These are phyloP conservation scores for Drosophila gunungcola DNA, from an alignment of 1,140 invertebrate genomes.

Conservation along the genomic window DNA sequence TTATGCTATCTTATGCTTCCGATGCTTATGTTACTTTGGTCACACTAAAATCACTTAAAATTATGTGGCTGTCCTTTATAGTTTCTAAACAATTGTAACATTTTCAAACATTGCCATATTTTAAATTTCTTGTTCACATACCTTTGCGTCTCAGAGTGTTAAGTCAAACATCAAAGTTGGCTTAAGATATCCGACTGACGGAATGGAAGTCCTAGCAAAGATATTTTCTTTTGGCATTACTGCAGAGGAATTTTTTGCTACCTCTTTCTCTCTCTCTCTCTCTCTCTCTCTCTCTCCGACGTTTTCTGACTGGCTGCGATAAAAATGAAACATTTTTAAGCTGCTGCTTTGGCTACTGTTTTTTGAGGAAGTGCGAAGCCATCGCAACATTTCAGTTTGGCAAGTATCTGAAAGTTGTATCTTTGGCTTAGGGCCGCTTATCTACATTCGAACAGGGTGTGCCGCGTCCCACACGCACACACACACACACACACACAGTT, in stretches of 20 bases:
- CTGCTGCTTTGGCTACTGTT: slow-evolving; percentile 15
- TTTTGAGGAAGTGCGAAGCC: slow-evolving; percentile 41
- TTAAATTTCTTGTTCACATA: not conserved
- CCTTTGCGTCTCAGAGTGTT: not conserved
- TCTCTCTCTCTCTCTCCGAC: not conserved
- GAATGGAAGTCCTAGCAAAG: slow-evolving; percentile 13
- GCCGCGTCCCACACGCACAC: not conserved
- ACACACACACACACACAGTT: not conserved
- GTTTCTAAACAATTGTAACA: not conserved
- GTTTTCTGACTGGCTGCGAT: slow-evolving; percentile 23
- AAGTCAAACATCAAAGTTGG: slow-evolving; percentile 36
- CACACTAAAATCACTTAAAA: not conserved
- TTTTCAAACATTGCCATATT: slow-evolving; percentile 7
- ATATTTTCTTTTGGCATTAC: slow-evolving; percentile 20
- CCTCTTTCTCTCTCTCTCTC: slow-evolving; percentile 1
- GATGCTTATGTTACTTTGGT: not conserved
- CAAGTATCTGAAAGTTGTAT: slow-evolving; percentile 55
- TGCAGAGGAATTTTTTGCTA: slow-evolving; percentile 18
- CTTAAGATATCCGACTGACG: slow-evolving; percentile 20
- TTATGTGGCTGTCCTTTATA: no score
- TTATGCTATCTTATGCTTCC: not conserved
- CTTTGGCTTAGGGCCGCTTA: slow-evolving; percentile 66
- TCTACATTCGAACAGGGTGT: slow-evolving; percentile 64
- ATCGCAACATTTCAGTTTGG: slow-evolving; percentile 41
- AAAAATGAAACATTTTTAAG: slow-evolving; percentile 55